Base-by-base conservation (phyloP, 1,140 invertebrate genomes). In the Drosophila athabasca region DNA sequence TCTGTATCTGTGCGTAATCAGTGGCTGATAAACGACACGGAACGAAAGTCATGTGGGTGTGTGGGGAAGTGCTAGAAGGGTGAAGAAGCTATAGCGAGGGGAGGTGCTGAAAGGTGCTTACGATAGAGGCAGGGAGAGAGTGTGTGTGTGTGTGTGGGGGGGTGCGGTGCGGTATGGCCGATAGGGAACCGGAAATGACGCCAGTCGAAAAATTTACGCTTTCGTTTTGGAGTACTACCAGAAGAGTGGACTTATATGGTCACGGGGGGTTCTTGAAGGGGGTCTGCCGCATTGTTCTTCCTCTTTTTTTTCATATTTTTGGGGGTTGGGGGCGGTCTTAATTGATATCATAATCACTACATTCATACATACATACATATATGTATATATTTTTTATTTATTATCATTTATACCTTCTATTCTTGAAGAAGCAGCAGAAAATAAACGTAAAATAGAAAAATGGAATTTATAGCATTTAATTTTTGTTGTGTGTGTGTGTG, bases 151-250 rank as follows among this genome's bases (percentile, higher is more conserved):
- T 22, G 60, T 15, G 46, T n/a, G 29, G 8, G 17, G 19, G 8
- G 43, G 17, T n/a, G n/a, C n/a, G n/a, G n/a, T n/a, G n/a, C n/a
- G 45, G 29, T 41, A 29, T 41, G 26, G 46, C n/a, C 17, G 29
- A 19, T 39, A 58, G 45, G 60, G 45, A 76, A 82, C 70, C 82
- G 82, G 82, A 87, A 88, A 87, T 88, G 82, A 79, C 82, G 82
- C 41, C 69, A 82, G 69, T 75, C 58, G 60, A 70, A 62, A 45
- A 66, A 76, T 76, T 66, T 62, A 79, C 57, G 61, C 71, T 75
- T 52, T 43, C 57, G 35, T 29, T 22, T 44, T 74, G 24, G 6
- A 15, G 31, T 13, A 26, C 19, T 24, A 19, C 13, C 5, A 44
- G 19, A 6, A 6, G 13, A 9, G 6, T 22, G 17, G 17, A 19